Evolutionary conservation across 2,888 invertebrate genomes (phyloP).

Genomic region (Dasypolia templi): DNA sequence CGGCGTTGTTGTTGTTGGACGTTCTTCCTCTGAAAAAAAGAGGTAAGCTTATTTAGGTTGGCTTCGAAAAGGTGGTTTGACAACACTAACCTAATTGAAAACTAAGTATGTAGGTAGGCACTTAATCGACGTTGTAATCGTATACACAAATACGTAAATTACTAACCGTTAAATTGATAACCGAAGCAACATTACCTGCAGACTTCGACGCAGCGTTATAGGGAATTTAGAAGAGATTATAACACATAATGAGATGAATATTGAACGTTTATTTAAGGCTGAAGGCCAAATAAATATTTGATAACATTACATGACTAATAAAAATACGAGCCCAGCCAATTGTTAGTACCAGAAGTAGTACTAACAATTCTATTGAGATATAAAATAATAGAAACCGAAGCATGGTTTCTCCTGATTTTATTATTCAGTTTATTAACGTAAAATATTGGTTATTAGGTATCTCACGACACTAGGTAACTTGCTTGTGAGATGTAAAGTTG

Average conservation of each 20-base stretch:
- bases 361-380: not conserved
- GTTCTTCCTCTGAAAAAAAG: constrained; percentile 85
- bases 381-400: not conserved
- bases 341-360: not conserved
- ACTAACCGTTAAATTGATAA: not conserved
- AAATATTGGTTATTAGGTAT: not conserved
- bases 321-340: too few relatives aligned
- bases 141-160: not conserved
- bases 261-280: not conserved
- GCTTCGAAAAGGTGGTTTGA: not conserved
- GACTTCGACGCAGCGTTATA: too few relatives aligned
- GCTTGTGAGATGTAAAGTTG: not conserved
- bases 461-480: not conserved
- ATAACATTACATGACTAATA: not conserved
- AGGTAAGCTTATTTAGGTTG: not conserved
- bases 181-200: too few relatives aligned
- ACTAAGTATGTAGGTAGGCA: not conserved
- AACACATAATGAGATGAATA: not conserved
- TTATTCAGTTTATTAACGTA: not conserved
- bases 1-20: constrained; percentile 73
- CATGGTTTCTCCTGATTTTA: not conserved
- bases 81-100: not conserved
- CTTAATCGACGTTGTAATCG: not conserved
- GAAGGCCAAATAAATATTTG: too few relatives aligned
- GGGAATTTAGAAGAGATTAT: too few relatives aligned